Evolutionary conservation across 2,113 vertebrate species (phyloP), one percentile per base, ranked within the genome.

Genomic region (Dendropsophus ebraccatus): DNA sequence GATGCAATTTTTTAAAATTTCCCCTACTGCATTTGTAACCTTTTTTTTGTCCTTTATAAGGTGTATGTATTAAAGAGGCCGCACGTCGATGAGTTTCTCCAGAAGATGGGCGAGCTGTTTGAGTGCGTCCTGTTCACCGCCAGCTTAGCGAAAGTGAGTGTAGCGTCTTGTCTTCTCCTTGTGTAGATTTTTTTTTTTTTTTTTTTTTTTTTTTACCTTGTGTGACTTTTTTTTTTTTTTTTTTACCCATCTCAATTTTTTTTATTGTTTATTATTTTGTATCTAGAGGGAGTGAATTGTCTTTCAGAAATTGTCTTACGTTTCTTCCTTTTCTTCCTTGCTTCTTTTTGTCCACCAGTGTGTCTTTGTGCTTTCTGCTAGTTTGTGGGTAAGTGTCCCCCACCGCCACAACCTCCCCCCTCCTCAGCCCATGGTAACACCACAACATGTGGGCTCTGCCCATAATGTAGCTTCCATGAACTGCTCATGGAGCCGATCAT

Each of bases 101-200:
- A 99, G 92, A 96, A 96, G 92, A 98, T 99, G 97, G 98, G 98
- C 81, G 96, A 98, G 91, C 94, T 99, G 87, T 99, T 97, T 35
- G 98, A 99, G 91, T 99, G 98, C 89, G 96, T 99, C 81, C 97
- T 99, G 87, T 99, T 99, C 91, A 99, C 98, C 75, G 98, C 98
- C 88, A 99, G 98, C 89, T 89, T 99, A 91, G 98, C 98, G 77
- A 99, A 99, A 96, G 98, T 99, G 87, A 70, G 92, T 19, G 30
- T 21, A 23, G 28, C 8, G 21, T n/a, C 56, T 9, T 10, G 23
- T 37, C n/a, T 2, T 4, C 11, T 37, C 5, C 50, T 19, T 9
- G 35, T 82, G 19, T 67, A 5, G 12, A 13, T 70, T 67, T 84
- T 47, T 70, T 45, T 76, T 87, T 84, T 47, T 70, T 35, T 76